These are phyloP conservation scores for Gymnothorax reevesii DNA, from an alignment of 2,797 vertebrate genomes.

Conservation along the genomic window DNA sequence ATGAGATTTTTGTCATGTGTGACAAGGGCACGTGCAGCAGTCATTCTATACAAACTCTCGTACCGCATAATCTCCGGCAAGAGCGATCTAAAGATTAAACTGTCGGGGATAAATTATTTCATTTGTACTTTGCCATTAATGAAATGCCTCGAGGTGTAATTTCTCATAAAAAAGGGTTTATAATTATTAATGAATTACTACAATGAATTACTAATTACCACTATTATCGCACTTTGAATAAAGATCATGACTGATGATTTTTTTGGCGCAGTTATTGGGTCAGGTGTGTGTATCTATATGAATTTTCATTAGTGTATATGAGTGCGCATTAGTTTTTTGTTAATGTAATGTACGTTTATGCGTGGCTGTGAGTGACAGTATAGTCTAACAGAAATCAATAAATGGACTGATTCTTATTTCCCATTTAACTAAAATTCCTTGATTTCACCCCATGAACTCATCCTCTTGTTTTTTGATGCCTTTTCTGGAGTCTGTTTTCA, in stretches of 20 bases:
- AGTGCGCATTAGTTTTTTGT: not conserved
- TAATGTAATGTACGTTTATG: not conserved
- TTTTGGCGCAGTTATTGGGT: not conserved
- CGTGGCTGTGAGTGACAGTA: not conserved
- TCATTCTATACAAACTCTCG: not conserved
- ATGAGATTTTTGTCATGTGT: not conserved
- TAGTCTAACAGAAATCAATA: not conserved
- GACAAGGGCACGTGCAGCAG: not conserved
- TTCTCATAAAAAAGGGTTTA: constrained; percentile 6
- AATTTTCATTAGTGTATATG: not conserved
- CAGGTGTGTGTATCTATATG: not conserved
- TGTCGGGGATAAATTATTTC: not conserved
- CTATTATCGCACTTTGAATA: constrained; percentile 18
- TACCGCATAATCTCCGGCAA: not conserved
- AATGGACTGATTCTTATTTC: constrained; percentile 27
- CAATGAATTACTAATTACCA: too few relatives aligned
- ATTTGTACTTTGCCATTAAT: constrained; percentile 17
- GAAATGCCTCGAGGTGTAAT: constrained; percentile 27
- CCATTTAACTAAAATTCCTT: constrained; percentile 27
- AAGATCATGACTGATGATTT: constrained; percentile 23
- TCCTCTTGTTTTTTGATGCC: not conserved
- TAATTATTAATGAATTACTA: constrained; percentile 25
- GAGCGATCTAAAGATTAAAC: not conserved
- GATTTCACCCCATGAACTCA: not conserved
- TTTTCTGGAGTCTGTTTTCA: not conserved